Percentiles rank a stretch among this genome's conserved stretches.
These are phyloP conservation scores for Scaptomyza flava DNA, from an alignment of 2,888 invertebrate genomes.

Conservation along the genomic window DNA sequence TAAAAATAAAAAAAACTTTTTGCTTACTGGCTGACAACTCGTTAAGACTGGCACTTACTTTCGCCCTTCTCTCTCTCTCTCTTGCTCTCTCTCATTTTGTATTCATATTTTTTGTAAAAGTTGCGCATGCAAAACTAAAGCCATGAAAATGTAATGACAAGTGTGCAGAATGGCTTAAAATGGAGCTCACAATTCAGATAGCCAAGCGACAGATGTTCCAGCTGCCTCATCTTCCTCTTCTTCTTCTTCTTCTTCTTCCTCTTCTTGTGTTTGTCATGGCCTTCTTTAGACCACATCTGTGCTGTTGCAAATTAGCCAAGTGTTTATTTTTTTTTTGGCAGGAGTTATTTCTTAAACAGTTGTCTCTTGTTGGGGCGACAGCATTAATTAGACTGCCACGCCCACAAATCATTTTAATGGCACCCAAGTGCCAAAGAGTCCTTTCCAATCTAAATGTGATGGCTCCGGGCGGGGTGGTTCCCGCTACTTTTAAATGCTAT, in stretches of 20 bases:
- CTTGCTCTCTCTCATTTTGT: constrained; percentile 38
- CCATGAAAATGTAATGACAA: constrained; percentile 71
- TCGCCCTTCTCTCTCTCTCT: background rate
- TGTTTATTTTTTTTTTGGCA: background rate
- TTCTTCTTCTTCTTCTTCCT: background rate
- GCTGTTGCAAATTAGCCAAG: constrained; percentile 49
- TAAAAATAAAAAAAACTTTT: constrained; percentile 20
- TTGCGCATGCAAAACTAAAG: constrained; percentile 59
- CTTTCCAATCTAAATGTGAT: background rate
- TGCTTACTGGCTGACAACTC: constrained; percentile 40
- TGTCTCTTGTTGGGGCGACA: constrained; percentile 48
- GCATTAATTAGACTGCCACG: constrained; percentile 75
- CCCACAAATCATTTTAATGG: constrained; percentile 76
- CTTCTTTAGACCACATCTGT: constrained; percentile 1
- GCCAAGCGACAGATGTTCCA: constrained; percentile 26
- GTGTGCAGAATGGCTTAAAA: constrained; percentile 50
- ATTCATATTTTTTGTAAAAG: constrained; percentile 68
- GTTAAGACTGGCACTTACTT: constrained; percentile 30
- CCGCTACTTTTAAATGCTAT: constrained; percentile 32
- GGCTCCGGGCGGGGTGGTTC: background rate
- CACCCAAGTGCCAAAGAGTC: constrained; percentile 55
- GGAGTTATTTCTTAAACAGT: constrained; percentile 37
- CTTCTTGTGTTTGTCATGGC: constrained; percentile 1
- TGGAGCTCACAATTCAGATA: constrained; percentile 4
- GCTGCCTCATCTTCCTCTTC: background rate